Evolutionary conservation across 2,113 vertebrate species (phyloP).

Genomic region (Ictidomys tridecemlineatus): DNA sequence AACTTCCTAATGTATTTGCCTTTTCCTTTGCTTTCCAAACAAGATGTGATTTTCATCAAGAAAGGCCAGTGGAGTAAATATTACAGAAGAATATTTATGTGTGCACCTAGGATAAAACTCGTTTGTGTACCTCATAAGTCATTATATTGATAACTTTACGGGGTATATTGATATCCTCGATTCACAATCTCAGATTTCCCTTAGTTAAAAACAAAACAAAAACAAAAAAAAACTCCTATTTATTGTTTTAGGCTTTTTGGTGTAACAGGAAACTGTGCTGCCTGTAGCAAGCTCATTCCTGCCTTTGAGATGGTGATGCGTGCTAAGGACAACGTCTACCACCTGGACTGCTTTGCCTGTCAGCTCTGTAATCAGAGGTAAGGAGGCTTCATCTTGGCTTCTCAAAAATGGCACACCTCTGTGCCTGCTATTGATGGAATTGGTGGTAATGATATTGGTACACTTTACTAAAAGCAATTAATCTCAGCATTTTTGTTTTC

Average conservation of each 20-base stretch:
- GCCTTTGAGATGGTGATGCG: slow-evolving; percentile 99
- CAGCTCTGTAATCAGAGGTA: slow-evolving; percentile 99
- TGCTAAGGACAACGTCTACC: slow-evolving; percentile 99
- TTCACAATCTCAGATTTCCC: background rate
- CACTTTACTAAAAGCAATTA: background rate
- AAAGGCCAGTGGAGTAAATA: slow-evolving; percentile 71
- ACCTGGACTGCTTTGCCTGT: slow-evolving; percentile 99
- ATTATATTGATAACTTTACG: background rate
- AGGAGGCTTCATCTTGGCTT: slow-evolving; percentile 76
- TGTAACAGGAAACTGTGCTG: slow-evolving; percentile 98
- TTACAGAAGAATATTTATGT: background rate
- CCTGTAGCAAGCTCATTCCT: slow-evolving; percentile 98
- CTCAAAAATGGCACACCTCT: background rate
- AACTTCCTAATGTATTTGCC: slow-evolving; percentile 75
- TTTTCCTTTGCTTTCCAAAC: slow-evolving; percentile 81
- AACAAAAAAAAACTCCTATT: background rate
- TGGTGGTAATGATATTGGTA: background rate
- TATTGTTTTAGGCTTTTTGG: slow-evolving; percentile 94
- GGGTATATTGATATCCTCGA: background rate
- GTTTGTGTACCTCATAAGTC: slow-evolving; percentile 11
- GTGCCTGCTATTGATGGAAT: background rate
- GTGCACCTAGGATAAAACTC: slow-evolving; percentile 48
- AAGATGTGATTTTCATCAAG: slow-evolving; percentile 78
- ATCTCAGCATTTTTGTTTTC: slow-evolving; percentile 6
- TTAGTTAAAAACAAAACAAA: background rate